Evolutionary conservation across 2,888 invertebrate species (phyloP), one percentile per base, ranked within the genome.

Genomic region (Lithodes maja): DNA sequence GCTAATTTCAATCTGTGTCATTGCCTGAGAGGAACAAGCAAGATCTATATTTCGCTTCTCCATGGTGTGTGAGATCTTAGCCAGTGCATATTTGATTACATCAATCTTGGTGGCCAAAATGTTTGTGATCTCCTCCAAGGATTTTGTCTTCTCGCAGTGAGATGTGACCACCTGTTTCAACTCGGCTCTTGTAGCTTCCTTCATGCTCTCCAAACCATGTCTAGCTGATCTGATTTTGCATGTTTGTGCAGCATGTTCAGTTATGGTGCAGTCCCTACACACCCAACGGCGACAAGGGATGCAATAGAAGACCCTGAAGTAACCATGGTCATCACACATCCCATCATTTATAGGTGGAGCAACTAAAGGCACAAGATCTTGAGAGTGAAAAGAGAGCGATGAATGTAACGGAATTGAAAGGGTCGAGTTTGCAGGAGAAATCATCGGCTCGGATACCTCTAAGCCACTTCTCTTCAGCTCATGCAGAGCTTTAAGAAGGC

Each of bases 401-500:
- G 61, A 12, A 12, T 12, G 61, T 33, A 33, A 33, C 7, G 5
- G 61, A 12, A 61, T 61, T 12, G 61, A 61, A 12, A 61, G 61
- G 61, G 61, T 61, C 0, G 61, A 61, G 5, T 61, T 5, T 5
- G 61, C 61, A 12, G 61, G 61, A 61, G 61, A 61, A 12, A 61
- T 61, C 61, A 61, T 5, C 12, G 7, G 5, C 61, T 12, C 61
- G 5, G 61, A 7, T 12, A 0, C 7, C 12, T n/a, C 71, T n/a
- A 3, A 9, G 3, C 9, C 3, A n/a, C 71, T 71, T n/a, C 3
- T n/a, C 71, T n/a, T 71, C 15, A 71, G n/a, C 71, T 71, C 71
- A 9, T 71, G 71, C n/a, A 71, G 12, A n/a, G n/a, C n/a, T n/a
- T 71, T 71, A n/a, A 71, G 71, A n/a, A 71, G 71, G n/a, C 71